A percentile compares a stretch with the other conserved stretches of the same genome.
These are phyloP conservation scores for Thalassoma bifasciatum DNA, from an alignment of 2,113 vertebrate species.

Conservation along the genomic window DNA sequence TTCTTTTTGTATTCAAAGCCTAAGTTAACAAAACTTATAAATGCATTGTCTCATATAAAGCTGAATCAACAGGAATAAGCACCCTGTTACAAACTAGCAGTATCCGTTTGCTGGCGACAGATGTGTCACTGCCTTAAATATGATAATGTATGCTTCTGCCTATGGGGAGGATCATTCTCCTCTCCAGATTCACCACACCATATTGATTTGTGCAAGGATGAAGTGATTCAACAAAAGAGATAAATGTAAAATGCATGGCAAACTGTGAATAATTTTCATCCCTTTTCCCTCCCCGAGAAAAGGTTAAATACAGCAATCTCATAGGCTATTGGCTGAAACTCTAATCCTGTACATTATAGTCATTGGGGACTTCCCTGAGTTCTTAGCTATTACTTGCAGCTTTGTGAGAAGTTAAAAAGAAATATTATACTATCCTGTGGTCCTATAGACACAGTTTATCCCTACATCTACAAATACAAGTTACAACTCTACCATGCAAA, in stretches of 20 bases:
- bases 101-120: background rate
- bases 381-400: background rate
- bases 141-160: slow-evolving; percentile 2
- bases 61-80: background rate
- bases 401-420: background rate
- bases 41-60: background rate
- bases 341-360: background rate
- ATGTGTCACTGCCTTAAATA: slow-evolving; percentile 2
- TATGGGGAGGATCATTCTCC: background rate
- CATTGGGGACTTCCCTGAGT: background rate
- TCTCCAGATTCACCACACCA: background rate
- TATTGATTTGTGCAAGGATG: slow-evolving; percentile 1
- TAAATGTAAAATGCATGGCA: slow-evolving; percentile 34
- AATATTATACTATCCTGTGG: background rate
- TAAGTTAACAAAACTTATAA: background rate
- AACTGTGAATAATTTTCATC: slow-evolving; percentile 18
- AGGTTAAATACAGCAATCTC: background rate
- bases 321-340: background rate
- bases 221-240: background rate
- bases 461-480: no score
- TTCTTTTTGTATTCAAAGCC: slow-evolving; percentile 9
- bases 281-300: background rate
- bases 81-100: background rate
- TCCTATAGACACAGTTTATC: background rate
- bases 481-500: no score